These are phyloP conservation scores for Lochmaea capreae DNA, from an alignment of 2,888 invertebrate genomes.

Conservation along the genomic window DNA sequence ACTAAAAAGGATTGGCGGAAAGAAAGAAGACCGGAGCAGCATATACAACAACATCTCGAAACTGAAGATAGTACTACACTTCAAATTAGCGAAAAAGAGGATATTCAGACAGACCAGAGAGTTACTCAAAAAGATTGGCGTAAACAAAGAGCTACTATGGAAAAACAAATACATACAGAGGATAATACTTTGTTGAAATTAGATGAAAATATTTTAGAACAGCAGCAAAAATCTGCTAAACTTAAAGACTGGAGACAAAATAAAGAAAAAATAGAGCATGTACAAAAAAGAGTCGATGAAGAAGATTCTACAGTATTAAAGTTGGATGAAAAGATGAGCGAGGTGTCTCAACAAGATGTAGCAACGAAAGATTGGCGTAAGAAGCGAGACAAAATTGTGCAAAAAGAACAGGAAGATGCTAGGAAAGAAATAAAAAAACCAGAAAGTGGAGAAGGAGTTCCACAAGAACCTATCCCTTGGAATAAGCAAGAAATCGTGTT, in stretches of 20 bases:
- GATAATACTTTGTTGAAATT: conserved; percentile 49
- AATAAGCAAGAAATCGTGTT: conserved; percentile 73
- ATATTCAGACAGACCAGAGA: conserved; percentile 21
- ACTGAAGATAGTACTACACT: conserved; percentile 58
- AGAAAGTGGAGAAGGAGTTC: conserved; percentile 20
- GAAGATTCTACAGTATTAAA: conserved; percentile 48
- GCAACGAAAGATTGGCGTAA: conserved; percentile 34
- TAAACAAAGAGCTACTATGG: conserved; percentile 51
- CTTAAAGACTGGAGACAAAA: conserved; percentile 50
- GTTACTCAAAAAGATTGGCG: conserved; percentile 62
- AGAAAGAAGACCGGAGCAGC: conserved; percentile 61
- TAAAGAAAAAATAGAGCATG: conserved; percentile 38
- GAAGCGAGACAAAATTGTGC: conserved; percentile 7
- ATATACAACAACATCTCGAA: conserved; percentile 42
- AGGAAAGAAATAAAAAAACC: conserved; percentile 19
- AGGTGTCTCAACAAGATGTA: conserved; percentile 41
- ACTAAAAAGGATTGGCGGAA: conserved; percentile 53
- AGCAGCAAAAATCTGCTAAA: conserved; percentile 46
- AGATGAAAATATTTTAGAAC: conserved; percentile 42
- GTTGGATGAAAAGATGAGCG: conserved; percentile 46
- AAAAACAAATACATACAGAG: conserved; percentile 55
- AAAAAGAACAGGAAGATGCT: conserved; percentile 12
- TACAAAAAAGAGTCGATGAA: conserved; percentile 48
- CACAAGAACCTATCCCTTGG: conserved; percentile 64
- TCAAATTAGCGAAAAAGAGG: conserved; percentile 55